Evolutionary conservation across 1,140 invertebrate genomes (phyloP), one percentile per base, ranked within the genome.

Genomic region (Solenopsis fugax): DNA sequence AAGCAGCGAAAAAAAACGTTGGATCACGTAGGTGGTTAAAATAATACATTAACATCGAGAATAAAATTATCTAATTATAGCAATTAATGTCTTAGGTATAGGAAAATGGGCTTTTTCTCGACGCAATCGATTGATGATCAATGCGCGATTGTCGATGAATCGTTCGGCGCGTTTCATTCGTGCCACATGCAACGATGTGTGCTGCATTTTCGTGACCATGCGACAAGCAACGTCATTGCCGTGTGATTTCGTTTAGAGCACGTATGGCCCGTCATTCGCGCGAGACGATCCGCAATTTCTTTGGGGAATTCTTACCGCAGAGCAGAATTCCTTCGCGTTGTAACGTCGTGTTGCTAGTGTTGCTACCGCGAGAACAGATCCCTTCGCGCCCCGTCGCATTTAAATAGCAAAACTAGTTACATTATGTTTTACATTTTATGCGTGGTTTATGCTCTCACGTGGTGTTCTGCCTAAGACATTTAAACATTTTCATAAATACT

Each of bases 191-290:
- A 34, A 29, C 58, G 65, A 69, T 18, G 34, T 18, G 58, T 18
- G 7, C 29, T 65, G 58, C 29, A 50, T 12, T 65, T 50, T 65
- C 58, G 50, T 78, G 76, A 18, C 18, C 58, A 29, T 21, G 41
- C 4, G 16, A 77, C 56, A 45, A 62, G 54, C 21, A 41, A 24
- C 76, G 50, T 52, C 77, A 69, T 81, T 34, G 62, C 9, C 64
- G 9, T n/a, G 45, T 52, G 18, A 65, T 71, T 41, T 81, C 45
- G 13, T 45, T 81, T 45, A 13, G 12, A 50, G 45, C 29, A 29
- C 58, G 13, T 67, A 24, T 37, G 2, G 29, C 3, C 29, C 16
- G 13, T 65, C 24, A 18, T 34, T 69, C 48, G 34, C 2, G n/a
- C 21, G 5, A 29, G 13, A 81, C 29, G 50, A 56, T 72, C 29